These are phyloP conservation scores for Dolichoris vasculosae DNA, from an alignment of 1,140 invertebrate species.

Conservation along the genomic window DNA sequence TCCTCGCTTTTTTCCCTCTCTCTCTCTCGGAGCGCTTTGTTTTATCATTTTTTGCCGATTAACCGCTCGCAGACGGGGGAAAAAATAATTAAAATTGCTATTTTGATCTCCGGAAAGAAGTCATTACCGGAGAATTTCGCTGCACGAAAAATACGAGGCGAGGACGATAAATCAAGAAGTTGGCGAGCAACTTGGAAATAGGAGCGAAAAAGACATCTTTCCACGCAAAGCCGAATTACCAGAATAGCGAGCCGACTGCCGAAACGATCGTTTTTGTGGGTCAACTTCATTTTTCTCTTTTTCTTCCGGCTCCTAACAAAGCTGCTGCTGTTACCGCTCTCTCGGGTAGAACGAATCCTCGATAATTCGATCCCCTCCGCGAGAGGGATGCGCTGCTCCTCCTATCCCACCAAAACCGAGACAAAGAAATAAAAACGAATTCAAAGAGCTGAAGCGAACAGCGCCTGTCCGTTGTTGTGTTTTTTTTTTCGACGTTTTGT, in stretches of 20 bases:
- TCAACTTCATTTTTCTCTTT: constrained; percentile 15
- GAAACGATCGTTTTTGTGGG: constrained; percentile 33
- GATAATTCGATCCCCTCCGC: constrained; percentile 57
- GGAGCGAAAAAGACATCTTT: constrained; percentile 30
- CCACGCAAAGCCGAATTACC: constrained; percentile 8
- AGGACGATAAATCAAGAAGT: constrained; percentile 46
- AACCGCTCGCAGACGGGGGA: too few species aligned
- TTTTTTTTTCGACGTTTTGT: neutral
- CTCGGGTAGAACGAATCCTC: constrained; percentile 55
- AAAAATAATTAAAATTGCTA: constrained; percentile 29
- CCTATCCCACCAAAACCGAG: neutral
- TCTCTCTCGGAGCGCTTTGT: too few species aligned
- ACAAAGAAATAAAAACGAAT: constrained; percentile 25
- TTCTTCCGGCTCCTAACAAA: neutral
- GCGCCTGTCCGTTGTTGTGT: neutral
- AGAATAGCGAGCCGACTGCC: neutral
- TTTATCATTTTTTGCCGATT: neutral
- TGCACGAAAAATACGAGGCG: constrained; percentile 1
- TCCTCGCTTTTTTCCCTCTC: neutral
- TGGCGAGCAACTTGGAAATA: neutral
- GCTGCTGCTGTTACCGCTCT: neutral
- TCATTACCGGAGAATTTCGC: constrained; percentile 19
- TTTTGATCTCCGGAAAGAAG: neutral
- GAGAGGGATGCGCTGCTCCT: constrained; percentile 8
- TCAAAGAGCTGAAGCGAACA: neutral